These are phyloP conservation scores for Cryptosula pallasiana DNA, from an alignment of 2,888 invertebrate species.

Conservation along the genomic window DNA sequence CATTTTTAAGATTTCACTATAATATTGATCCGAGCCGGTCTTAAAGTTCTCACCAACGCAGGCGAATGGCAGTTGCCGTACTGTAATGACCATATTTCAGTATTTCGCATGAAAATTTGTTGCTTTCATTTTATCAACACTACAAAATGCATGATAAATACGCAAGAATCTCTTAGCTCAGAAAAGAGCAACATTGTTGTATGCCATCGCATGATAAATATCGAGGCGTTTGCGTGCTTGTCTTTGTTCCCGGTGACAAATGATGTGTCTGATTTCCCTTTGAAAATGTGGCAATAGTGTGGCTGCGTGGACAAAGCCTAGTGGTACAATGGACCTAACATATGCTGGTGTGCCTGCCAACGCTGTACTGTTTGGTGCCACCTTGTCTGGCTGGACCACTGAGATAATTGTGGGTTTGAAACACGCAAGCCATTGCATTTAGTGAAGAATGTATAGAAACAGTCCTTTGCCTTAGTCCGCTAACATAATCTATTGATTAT, in stretches of 20 bases:
- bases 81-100: too few species aligned
- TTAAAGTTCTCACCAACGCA: too few species aligned
- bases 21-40: too few species aligned
- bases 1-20: too few species aligned
- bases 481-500: background rate
- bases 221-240: background rate
- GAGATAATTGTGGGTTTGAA: slow-evolving; percentile 23
- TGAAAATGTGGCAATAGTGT: slow-evolving; percentile 1
- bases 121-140: too few species aligned
- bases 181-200: slow-evolving; percentile 2
- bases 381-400: background rate
- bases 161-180: too few species aligned
- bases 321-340: background rate
- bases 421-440: background rate
- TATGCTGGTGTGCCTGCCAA: slow-evolving; percentile 23
- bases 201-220: background rate
- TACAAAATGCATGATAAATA: too few species aligned
- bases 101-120: too few species aligned
- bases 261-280: background rate
- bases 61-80: too few species aligned
- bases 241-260: slow-evolving; percentile 14
- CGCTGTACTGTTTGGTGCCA: slow-evolving; percentile 12
- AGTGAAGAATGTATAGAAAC: background rate
- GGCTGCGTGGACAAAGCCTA: slow-evolving; percentile 1
- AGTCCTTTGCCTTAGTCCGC: background rate